Percentiles rank a stretch among this genome's conserved stretches.
Evolutionary conservation across 2,797 vertebrate genomes (phyloP).

Genomic region (Danio albolineatus): DNA sequence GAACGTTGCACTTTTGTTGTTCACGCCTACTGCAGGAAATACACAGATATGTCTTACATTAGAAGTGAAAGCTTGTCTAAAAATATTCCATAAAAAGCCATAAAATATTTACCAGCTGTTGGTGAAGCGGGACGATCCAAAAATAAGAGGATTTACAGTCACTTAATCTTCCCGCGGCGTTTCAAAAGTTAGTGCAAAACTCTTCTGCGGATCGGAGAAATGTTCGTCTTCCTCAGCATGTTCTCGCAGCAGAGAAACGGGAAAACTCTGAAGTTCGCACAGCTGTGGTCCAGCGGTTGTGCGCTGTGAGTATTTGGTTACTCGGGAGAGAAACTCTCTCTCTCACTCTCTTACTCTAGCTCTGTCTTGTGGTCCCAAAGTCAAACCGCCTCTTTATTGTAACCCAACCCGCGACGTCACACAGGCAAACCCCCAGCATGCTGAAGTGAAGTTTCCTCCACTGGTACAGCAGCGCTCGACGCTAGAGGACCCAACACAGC

Average conservation of each 20-base stretch:
- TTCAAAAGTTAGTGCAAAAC: slow-evolving; percentile 34
- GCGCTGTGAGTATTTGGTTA: slow-evolving; percentile 46
- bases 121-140: slow-evolving; percentile 35
- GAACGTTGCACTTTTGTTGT: neutral
- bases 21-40: neutral
- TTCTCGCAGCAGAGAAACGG: slow-evolving; percentile 60
- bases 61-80: slow-evolving; percentile 22
- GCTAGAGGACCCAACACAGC: slow-evolving; percentile 18
- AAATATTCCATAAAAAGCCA: neutral
- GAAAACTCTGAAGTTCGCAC: slow-evolving; percentile 60
- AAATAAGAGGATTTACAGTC: slow-evolving; percentile 31
- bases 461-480: slow-evolving; percentile 22
- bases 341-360: slow-evolving; percentile 66
- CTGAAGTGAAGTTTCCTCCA: slow-evolving; percentile 51
- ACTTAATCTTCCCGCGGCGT: slow-evolving; percentile 46
- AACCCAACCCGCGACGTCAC: slow-evolving; percentile 78
- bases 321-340: slow-evolving; percentile 70
- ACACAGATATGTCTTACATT: neutral
- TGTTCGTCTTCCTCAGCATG: slow-evolving; percentile 62
- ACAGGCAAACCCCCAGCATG: slow-evolving; percentile 75
- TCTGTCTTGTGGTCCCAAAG: slow-evolving; percentile 77
- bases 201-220: slow-evolving; percentile 56
- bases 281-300: slow-evolving; percentile 53
- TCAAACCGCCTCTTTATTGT: slow-evolving; percentile 90
- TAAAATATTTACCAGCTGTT: slow-evolving; percentile 52